phyloP scores from a whole-genome alignment of 2,888 invertebrate species.

The Cheilosia impressa region DNA sequence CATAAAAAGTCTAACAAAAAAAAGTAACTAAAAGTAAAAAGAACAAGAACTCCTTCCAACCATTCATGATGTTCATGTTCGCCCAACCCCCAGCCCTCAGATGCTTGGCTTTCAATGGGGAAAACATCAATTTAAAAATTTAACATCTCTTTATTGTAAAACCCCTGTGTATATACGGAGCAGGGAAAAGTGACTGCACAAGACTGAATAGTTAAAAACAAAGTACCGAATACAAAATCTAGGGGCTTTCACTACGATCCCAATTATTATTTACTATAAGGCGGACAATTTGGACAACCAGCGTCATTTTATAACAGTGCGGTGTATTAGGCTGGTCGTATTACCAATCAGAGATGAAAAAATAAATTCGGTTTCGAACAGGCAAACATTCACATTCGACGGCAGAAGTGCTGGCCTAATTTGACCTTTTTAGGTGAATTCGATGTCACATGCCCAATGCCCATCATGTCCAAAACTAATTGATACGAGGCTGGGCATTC shows the following conservation, averaged over 20 bases:
- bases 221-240: neutral
- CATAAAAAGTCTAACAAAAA: neutral
- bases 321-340: too few species aligned
- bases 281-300: too few species aligned
- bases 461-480: constrained; percentile 16
- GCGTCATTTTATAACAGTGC: too few species aligned
- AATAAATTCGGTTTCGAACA: too few species aligned
- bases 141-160: neutral
- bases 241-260: too few species aligned
- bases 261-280: too few species aligned
- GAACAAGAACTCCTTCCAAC: constrained; percentile 4
- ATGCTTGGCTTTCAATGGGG: neutral
- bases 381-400: too few species aligned
- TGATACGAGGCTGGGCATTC: neutral
- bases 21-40: neutral
- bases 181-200: neutral
- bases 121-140: constrained; percentile 12
- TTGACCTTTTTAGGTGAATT: constrained; percentile 1
- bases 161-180: neutral
- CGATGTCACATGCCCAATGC: constrained; percentile 5
- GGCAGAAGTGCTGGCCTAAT: neutral
- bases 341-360: too few species aligned
- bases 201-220: too few species aligned
- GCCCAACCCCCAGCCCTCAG: neutral
- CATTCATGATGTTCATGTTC: neutral